Conservation (phyloP, 1,140 invertebrate species). For the Trichonephila clavata region DNA sequence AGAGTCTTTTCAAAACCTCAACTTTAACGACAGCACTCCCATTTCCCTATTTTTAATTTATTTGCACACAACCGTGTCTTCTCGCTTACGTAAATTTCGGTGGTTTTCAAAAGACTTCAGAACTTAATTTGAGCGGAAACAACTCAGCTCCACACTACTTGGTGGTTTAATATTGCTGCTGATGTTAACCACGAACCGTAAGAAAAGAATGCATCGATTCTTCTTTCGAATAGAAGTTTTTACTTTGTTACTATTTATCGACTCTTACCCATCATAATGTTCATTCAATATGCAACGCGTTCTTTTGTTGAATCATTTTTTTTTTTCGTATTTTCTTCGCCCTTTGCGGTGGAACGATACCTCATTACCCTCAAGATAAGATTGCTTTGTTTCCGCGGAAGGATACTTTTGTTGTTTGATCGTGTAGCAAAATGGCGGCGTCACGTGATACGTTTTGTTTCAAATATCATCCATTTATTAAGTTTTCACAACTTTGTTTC, state of each 20-base stretch:
- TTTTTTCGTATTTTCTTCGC: conserved; percentile 36
- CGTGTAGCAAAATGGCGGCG: background rate
- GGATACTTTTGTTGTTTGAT: conserved; percentile 47
- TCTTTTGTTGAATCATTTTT: conserved; percentile 12
- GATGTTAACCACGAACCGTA: conserved; percentile 43
- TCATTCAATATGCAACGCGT: conserved; percentile 49
- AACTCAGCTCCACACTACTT: background rate
- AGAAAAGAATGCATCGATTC: conserved; percentile 54
- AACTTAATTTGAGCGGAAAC: conserved; percentile 63
- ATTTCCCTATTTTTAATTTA: conserved; percentile 32
- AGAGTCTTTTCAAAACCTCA: background rate
- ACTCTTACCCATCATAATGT: conserved; percentile 50
- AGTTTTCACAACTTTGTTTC: conserved; percentile 39
- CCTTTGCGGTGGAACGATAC: background rate
- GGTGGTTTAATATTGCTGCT: conserved; percentile 27
- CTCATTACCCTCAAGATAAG: conserved; percentile 56
- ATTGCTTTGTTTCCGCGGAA: conserved; percentile 21
- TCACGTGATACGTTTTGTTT: conserved; percentile 55
- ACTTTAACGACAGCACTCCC: background rate
- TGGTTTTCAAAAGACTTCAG: conserved; percentile 26
- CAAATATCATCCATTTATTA: conserved; percentile 53
- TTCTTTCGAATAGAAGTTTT: conserved; percentile 13
- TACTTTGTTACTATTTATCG: conserved; percentile 60
- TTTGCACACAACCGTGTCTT: conserved; percentile 32
- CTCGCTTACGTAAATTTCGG: conserved; percentile 6